Conservation (phyloP, 1,140 invertebrate species). For the Monochamus saltuarius region DNA sequence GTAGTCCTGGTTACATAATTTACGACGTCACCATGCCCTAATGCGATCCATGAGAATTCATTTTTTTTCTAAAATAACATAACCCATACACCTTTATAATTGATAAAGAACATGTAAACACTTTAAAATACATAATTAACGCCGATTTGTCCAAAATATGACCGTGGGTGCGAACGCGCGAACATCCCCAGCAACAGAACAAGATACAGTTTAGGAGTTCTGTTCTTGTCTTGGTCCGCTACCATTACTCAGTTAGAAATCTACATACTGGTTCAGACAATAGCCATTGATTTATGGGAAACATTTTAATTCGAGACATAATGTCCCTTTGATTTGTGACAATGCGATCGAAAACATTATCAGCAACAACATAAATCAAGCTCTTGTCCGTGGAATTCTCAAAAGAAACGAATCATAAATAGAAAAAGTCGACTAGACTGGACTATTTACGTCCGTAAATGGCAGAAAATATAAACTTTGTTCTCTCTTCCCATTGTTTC, state of each 20-base stretch:
- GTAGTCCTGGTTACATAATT: not conserved
- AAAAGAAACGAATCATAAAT: conserved; percentile 24
- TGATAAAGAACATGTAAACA: no score
- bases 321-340: conserved; percentile 51
- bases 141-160: not conserved
- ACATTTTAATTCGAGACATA: conserved; percentile 50
- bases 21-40: not conserved
- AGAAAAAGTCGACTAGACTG: conserved; percentile 25
- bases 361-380: conserved; percentile 45
- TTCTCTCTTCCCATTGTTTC: conserved; percentile 20
- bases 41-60: no score
- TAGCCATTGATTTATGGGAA: conserved; percentile 46
- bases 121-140: no score
- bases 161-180: not conserved
- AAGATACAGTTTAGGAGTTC: conserved; percentile 30
- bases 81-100: no score
- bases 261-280: conserved; percentile 46
- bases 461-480: conserved; percentile 16
- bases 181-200: conserved; percentile 19
- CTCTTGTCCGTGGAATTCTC: conserved; percentile 15
- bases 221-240: conserved; percentile 25
- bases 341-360: conserved; percentile 49
- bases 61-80: no score
- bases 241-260: conserved; percentile 34
- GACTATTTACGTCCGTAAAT: conserved; percentile 20